Base-by-base conservation (phyloP, 2,113 vertebrate genomes). In the Chamaea fasciata region DNA sequence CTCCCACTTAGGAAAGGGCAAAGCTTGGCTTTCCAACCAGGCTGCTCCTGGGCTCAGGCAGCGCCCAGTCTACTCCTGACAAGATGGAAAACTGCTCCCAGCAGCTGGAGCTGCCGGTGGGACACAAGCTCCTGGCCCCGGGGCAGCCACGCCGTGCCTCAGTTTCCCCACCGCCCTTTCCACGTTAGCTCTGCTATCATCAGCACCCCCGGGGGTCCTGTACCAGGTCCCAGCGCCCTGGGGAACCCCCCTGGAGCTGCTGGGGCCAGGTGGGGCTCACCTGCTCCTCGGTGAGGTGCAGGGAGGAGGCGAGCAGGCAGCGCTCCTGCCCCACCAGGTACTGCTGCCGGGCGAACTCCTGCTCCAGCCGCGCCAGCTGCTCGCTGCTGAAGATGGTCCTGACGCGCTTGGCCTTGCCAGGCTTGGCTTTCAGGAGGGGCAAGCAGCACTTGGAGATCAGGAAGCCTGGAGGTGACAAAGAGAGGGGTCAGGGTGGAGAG, bases 321-420 rank as follows among this genome's bases (percentile, higher is more conserved):
- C 98, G 94, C 95, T 99, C 98, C 0, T 97, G 98, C 10, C 98
- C 98, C 65, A 98, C 98, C 98, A 98, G 98, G 96, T 98, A 98
- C 97, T 98, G 98, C 97, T 99, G 98, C 68, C 98, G 97, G 0
- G 98, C 86, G 18, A 98, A 98, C 95, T 98, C 98, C 93, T 98
- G 98, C 97, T 99, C 98, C 96, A 99, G 95, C n/a, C 97, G 96
- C 20, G 98, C 98, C 73, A 98, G 96, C 95, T 99, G 98, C 60
- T 99, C 98, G 17, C 98, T 98, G 95, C 98, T 99, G 96, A 99
- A 99, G 70, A 98, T 98, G 55, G 98, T 99, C 91, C 98, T 96
- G 96, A 98, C 98, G 3, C 98, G 94, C 57, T 99, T 98, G 24
- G 98, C 98, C 64, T 98, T 99, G 13, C 98, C 97, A 1, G 89